phyloP scores from a whole-genome alignment of 2,113 vertebrate species.

The Cariama cristata region DNA sequence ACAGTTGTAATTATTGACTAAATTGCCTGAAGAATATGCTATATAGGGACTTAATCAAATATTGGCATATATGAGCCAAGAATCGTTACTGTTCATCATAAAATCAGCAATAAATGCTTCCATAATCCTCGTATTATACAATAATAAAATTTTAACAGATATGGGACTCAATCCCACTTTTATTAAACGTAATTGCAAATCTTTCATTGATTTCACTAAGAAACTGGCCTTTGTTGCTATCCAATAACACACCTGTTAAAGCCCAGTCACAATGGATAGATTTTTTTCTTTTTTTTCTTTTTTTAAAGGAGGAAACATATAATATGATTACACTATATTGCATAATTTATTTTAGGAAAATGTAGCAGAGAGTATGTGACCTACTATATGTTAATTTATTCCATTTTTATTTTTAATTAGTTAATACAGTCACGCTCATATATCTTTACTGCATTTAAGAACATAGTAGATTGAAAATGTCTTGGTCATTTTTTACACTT shows the following conservation, averaged over 20 bases:
- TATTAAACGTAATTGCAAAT: neutral
- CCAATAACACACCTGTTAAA: neutral
- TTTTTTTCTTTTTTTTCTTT: neutral
- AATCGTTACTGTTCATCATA: neutral
- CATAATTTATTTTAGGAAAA: neutral
- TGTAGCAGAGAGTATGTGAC: accelerated
- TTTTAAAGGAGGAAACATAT: neutral
- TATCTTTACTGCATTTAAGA: neutral
- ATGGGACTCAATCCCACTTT: neutral
- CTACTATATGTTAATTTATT: neutral
- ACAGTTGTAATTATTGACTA: neutral
- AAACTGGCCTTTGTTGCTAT: neutral
- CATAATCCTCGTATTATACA: neutral
- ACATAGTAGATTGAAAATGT: neutral
- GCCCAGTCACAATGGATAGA: accelerated
- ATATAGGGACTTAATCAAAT: neutral
- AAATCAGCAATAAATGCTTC: slow-evolving; percentile 13
- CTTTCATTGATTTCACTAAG: neutral
- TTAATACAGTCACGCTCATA: neutral
- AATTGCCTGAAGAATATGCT: neutral
- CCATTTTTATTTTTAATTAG: neutral
- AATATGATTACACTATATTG: neutral
- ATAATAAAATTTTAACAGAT: neutral
- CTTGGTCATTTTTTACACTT: neutral
- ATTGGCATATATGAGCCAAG: neutral